Conservation (phyloP, 2,888 invertebrate species). For the Heliconius ismenius region DNA sequence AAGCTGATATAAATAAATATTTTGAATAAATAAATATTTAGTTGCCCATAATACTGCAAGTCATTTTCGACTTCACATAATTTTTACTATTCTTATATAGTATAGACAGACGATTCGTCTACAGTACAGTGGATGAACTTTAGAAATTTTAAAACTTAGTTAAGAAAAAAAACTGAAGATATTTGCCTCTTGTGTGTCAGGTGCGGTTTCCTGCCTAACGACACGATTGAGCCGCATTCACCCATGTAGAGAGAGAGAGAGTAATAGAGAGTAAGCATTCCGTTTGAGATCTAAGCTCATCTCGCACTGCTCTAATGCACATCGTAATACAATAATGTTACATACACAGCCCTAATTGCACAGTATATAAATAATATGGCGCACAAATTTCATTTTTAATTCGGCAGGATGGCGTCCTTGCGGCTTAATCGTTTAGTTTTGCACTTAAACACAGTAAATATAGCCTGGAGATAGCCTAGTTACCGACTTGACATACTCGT, state of each 20-base stretch:
- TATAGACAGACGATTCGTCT: not conserved
- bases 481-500: not conserved
- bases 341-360: slow-evolving; percentile 35
- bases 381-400: slow-evolving; percentile 23
- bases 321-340: slow-evolving; percentile 30
- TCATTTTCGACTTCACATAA: not conserved
- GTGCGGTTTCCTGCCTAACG: slow-evolving; percentile 80
- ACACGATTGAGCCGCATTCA: slow-evolving; percentile 79
- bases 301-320: slow-evolving; percentile 30
- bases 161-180: slow-evolving; percentile 19
- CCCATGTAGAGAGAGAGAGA: slow-evolving; percentile 63
- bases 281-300: slow-evolving; percentile 41
- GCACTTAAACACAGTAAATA: slow-evolving; percentile 29
- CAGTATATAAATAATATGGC: slow-evolving; percentile 28
- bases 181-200: slow-evolving; percentile 72
- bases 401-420: slow-evolving; percentile 35
- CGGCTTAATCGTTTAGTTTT: slow-evolving; percentile 51
- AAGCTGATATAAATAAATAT: not conserved
- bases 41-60: not conserved
- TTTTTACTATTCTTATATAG: not conserved
- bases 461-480: not conserved
- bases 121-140: not conserved
- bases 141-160: not conserved
- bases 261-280: slow-evolving; percentile 69
- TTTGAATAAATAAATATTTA: not conserved